Base-by-base conservation (phyloP, 2,113 vertebrate genomes). In the Archilochus colubris region DNA sequence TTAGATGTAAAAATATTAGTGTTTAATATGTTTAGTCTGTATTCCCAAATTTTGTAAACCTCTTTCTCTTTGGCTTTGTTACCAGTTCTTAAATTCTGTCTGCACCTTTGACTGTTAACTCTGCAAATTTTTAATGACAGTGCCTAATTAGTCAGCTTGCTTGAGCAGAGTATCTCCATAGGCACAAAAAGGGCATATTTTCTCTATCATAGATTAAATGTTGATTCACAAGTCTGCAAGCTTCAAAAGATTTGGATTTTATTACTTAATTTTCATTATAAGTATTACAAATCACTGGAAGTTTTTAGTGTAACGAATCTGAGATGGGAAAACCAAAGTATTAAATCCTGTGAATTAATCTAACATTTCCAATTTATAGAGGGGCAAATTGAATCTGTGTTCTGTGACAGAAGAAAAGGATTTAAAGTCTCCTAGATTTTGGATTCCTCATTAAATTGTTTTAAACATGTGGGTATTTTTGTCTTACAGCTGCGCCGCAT, bases 401-500 rank as follows among this genome's bases (percentile, higher is more conserved):
- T 70, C 43, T 55, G 4, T 31, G 19, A 4, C 25, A 30, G 23
- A 61, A 66, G 40, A 46, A 51, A 30, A 82, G 14, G 27, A 36
- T 70, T 3, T 24, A 12, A 38, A n/a, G 28, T 54, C 87, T 77
- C 18, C 40, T 80, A 43, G 67, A 21, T 72, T 83, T 88, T 68
- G 43, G 44, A 38, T 36, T 50, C 38, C 25, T 70, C 6, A 1
- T 73, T 28, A 36, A 68, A 11, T n/a, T 38, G 46, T 33, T 66
- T 24, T 53, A 12, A 91, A 23, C 13, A 1, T 3, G 22, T 50
- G 51, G 20, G 36, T 93, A 21, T 73, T 30, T 66, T 63, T 88
- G 2, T 79, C 67, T 94, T 95, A 2, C 76, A 99, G 98, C 95
- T 99, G 97, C 98, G 98, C 78, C 98, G 98, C 93, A 99, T 98